Conservation (phyloP, 2,797 vertebrate species). For the Lates japonicus region DNA sequence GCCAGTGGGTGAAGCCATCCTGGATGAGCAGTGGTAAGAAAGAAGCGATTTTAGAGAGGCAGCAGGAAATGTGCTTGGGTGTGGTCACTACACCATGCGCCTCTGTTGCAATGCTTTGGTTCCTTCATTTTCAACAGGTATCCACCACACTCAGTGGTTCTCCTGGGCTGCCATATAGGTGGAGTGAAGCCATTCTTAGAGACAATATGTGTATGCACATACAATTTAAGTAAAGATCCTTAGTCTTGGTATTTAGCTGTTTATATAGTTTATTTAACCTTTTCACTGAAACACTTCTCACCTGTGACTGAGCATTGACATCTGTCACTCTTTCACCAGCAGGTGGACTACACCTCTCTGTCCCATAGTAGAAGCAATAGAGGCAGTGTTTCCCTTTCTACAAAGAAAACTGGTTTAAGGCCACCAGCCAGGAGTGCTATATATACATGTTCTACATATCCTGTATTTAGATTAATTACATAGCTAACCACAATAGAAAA, state of each 20-base stretch:
- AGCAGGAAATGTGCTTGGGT: neutral
- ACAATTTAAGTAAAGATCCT: neutral
- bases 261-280: neutral
- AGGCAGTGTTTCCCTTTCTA: slow-evolving; percentile 99
- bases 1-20: slow-evolving; percentile 98
- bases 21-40: slow-evolving; percentile 50
- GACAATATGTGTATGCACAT: slow-evolving; percentile 24
- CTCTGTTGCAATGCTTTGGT: slow-evolving; percentile 99
- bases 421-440: neutral
- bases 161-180: slow-evolving; percentile 98
- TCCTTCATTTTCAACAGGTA: slow-evolving; percentile 96
- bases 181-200: slow-evolving; percentile 97
- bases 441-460: neutral
- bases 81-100: slow-evolving; percentile 75
- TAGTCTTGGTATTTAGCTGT: neutral
- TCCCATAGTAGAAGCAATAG: slow-evolving; percentile 95
- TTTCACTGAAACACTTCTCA: slow-evolving; percentile 54
- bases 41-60: neutral
- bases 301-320: slow-evolving; percentile 98
- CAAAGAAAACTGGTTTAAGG: slow-evolving; percentile 30
- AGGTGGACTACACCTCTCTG: slow-evolving; percentile 94
- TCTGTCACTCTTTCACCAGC: slow-evolving; percentile 94
- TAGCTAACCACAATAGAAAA: neutral
- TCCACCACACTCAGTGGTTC: slow-evolving; percentile 96
- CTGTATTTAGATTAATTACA: neutral